These are phyloP conservation scores for Caenorhabditis sp. DNA, from an alignment of 2,888 invertebrate genomes.

Conservation along the genomic window DNA sequence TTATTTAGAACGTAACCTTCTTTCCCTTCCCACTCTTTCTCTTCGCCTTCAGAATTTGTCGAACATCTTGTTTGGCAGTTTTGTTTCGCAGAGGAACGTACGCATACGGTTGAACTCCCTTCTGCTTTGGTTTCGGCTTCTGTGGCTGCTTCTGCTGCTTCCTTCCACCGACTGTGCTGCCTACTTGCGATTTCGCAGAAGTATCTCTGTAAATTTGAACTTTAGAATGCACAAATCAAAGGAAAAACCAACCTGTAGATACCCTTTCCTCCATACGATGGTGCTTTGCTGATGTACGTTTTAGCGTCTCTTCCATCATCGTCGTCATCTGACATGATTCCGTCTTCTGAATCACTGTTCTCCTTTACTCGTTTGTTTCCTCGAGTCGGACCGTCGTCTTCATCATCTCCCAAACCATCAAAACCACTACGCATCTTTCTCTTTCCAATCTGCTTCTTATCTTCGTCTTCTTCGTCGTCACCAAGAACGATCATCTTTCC, in stretches of 20 bases:
- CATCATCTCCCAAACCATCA: constrained; percentile 71
- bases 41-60: constrained; percentile 70
- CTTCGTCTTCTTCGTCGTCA: constrained; percentile 62
- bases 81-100: constrained; percentile 76
- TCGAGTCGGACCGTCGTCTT: constrained; percentile 58
- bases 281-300: constrained; percentile 45
- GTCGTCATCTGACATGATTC: constrained; percentile 63
- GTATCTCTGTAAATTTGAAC: constrained; percentile 54
- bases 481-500: constrained; percentile 77
- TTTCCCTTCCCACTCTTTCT: constrained; percentile 73
- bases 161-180: constrained; percentile 38
- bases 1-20: constrained; percentile 53
- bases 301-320: constrained; percentile 47
- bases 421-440: constrained; percentile 59
- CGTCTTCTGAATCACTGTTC: constrained; percentile 70
- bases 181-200: constrained; percentile 59
- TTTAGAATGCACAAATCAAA: background rate
- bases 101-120: constrained; percentile 77
- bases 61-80: constrained; percentile 69
- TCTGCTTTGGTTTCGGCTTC: constrained; percentile 60
- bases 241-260: constrained; percentile 67
- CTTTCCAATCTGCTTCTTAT: constrained; percentile 61
- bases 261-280: constrained; percentile 73
- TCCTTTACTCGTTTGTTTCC: constrained; percentile 66
- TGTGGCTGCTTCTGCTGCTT: constrained; percentile 39